Percentiles rank a stretch among this genome's conserved stretches.
These are phyloP conservation scores for Gobiocypris rarus DNA, from an alignment of 2,113 vertebrate genomes.

Conservation along the genomic window DNA sequence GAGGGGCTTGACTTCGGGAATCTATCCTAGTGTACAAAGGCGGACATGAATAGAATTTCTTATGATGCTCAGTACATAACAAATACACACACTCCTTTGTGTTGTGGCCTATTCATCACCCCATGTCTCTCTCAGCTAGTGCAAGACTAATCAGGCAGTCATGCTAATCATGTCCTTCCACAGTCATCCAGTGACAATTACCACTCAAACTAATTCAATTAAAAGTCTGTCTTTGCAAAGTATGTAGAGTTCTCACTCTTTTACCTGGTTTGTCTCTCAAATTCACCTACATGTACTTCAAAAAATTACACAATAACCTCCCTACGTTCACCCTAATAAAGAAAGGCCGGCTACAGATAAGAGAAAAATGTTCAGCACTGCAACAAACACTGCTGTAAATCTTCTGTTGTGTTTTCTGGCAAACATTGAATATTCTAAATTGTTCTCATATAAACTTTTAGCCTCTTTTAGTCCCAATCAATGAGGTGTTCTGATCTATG, in stretches of 20 bases:
- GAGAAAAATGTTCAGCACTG: constrained; percentile 32
- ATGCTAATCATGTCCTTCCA: constrained; percentile 8
- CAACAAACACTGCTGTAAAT: constrained; percentile 14
- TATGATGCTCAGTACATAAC: constrained; percentile 49
- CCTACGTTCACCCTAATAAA: constrained; percentile 2
- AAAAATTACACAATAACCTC: constrained; percentile 33
- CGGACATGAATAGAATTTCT: constrained; percentile 36
- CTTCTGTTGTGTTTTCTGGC: neutral
- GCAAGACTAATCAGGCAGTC: neutral
- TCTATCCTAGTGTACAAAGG: constrained; percentile 24
- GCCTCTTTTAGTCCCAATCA: neutral
- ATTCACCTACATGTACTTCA: neutral
- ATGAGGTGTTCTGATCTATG: neutral
- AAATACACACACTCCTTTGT: constrained; percentile 32
- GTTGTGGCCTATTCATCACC: constrained; percentile 35
- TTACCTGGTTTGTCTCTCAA: neutral
- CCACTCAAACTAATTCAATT: constrained; percentile 7
- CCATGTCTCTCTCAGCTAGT: neutral
- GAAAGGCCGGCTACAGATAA: neutral
- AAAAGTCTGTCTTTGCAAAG: constrained; percentile 16
- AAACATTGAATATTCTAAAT: neutral
- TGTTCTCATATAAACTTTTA: neutral
- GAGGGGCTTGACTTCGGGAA: constrained; percentile 21
- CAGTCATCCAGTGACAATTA: neutral
- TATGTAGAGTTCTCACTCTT: neutral